A percentile compares a stretch with the other conserved stretches of the same genome.
These are phyloP conservation scores for Merodon equestris DNA, from an alignment of 2,888 invertebrate genomes.

Conservation along the genomic window DNA sequence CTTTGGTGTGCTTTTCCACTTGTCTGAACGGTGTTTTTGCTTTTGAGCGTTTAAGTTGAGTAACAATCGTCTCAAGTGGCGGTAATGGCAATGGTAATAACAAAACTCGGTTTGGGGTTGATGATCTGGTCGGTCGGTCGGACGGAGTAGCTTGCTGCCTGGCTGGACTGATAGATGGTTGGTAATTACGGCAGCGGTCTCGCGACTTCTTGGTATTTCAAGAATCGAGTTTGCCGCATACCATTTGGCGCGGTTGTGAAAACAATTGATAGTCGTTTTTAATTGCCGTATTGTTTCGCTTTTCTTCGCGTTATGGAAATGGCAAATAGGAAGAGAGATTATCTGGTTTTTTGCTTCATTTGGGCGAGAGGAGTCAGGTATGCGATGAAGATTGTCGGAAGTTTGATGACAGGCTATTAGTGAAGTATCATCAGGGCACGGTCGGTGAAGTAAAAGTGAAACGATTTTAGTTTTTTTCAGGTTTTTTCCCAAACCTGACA, in stretches of 20 bases:
- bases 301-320: no score
- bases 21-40: not conserved
- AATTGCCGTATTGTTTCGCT: conserved; percentile 37
- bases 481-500: no score
- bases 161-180: not conserved
- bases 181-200: conserved; percentile 26
- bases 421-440: no score
- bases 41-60: conserved; percentile 1
- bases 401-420: no score
- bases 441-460: no score
- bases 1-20: no score
- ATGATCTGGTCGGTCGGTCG: conserved; percentile 41
- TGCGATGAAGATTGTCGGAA: no score
- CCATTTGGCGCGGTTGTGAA: conserved; percentile 28
- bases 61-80: conserved; percentile 24
- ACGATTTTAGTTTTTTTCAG: no score
- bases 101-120: conserved; percentile 44
- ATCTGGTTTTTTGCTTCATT: no score
- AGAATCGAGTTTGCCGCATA: conserved; percentile 45
- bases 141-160: not conserved
- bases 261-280: conserved; percentile 42
- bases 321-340: no score
- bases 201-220: conserved; percentile 23
- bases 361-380: no score
- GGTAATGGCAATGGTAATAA: conserved; percentile 58